Percentiles rank a stretch among this genome's conserved stretches.
phyloP scores from a whole-genome alignment of 2,113 vertebrate species.

The Parus major region DNA sequence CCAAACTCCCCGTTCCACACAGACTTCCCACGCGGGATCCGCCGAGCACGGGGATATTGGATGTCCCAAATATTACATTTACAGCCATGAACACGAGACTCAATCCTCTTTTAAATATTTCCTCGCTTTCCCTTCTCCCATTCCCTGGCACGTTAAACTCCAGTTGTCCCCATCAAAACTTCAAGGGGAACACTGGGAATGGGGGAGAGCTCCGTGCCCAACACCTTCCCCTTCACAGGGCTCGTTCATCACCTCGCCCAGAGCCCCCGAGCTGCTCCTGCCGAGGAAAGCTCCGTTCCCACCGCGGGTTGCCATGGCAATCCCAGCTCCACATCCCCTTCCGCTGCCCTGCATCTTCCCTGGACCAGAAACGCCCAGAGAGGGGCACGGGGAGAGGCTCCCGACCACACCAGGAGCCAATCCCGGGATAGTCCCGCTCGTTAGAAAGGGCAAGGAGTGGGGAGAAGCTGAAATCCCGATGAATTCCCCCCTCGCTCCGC shows the following conservation, averaged over 20 bases:
- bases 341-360: conserved; percentile 75
- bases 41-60: neutral
- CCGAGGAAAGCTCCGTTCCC: conserved; percentile 75
- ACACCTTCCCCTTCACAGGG: conserved; percentile 40
- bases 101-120: conserved; percentile 55
- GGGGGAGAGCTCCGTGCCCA: neutral
- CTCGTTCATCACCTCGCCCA: conserved; percentile 25
- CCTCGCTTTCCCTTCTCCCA: conserved; percentile 40
- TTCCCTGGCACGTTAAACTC: conserved; percentile 11
- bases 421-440: fast-evolving
- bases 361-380: conserved; percentile 23
- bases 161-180: neutral
- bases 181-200: neutral
- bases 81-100: neutral
- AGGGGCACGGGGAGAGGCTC: neutral
- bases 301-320: conserved; percentile 84
- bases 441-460: neutral
- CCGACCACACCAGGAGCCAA: fast-evolving
- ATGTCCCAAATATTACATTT: neutral
- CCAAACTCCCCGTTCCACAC: fast-evolving
- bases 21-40: neutral
- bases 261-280: neutral
- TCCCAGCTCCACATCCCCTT: conserved; percentile 72
- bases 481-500: neutral
- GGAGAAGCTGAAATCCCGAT: neutral